phyloP scores from a whole-genome alignment of 2,888 invertebrate species.

The Trichopria drosophilae region DNA sequence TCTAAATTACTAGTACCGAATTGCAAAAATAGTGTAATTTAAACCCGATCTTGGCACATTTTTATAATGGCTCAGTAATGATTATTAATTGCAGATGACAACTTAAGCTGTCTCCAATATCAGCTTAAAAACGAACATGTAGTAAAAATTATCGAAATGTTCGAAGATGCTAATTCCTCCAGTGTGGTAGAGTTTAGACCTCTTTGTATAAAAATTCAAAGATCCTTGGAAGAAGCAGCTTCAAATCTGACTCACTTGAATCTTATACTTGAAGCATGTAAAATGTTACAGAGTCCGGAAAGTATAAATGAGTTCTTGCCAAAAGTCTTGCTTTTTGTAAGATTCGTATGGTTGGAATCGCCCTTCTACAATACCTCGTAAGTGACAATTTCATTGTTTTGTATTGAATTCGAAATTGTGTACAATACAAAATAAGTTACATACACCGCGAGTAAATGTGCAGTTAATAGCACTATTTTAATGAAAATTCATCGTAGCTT shows the following conservation, averaged over 20 bases:
- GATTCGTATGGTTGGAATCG: constrained; percentile 63
- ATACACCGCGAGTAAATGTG: too few relatives aligned
- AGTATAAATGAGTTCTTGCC: constrained; percentile 59
- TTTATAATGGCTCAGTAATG: too few relatives aligned
- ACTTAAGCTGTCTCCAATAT: constrained; percentile 48
- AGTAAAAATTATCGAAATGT: constrained; percentile 44
- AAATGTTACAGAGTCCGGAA: constrained; percentile 56
- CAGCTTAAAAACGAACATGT: constrained; percentile 50
- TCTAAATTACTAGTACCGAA: too few relatives aligned
- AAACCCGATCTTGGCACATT: too few relatives aligned
- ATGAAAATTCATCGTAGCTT: too few relatives aligned
- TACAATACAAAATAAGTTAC: too few relatives aligned
- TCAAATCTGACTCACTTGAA: constrained; percentile 62
- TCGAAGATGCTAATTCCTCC: constrained; percentile 48
- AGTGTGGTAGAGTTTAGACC: constrained; percentile 47
- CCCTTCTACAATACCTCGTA: constrained; percentile 61
- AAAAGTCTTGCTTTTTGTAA: constrained; percentile 59
- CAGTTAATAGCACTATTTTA: neutral
- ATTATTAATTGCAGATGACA: constrained; percentile 46
- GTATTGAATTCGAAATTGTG: too few relatives aligned
- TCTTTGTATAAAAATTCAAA: constrained; percentile 42
- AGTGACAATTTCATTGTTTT: too few relatives aligned
- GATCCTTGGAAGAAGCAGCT: constrained; percentile 56
- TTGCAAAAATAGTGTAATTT: too few relatives aligned
- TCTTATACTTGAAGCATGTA: constrained; percentile 59